A percentile compares a stretch with the other conserved stretches of the same genome.
phyloP scores from a whole-genome alignment of 2,797 vertebrate genomes.

The Chrysocyon brachyurus region DNA sequence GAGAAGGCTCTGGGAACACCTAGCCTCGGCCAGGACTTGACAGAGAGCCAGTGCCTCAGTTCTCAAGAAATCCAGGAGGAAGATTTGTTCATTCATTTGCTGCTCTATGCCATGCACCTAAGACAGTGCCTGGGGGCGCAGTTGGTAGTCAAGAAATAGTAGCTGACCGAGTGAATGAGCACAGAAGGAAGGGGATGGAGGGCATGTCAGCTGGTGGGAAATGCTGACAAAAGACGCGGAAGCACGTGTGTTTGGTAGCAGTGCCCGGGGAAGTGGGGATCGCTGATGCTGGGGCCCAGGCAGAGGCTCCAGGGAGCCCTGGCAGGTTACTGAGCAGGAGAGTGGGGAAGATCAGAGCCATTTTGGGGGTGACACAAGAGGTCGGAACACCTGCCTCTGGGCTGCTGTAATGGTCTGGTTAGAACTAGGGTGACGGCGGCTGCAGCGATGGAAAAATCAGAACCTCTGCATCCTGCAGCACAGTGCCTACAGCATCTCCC shows the following conservation, averaged over 20 bases:
- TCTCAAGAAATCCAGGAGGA: neutral
- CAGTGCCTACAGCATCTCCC: fast-evolving
- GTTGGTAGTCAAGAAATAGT: neutral
- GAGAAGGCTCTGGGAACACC: neutral
- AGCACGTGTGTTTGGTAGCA: fast-evolving
- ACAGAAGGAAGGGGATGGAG: neutral
- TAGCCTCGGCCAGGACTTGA: neutral
- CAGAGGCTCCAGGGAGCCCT: neutral
- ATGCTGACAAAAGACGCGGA: neutral
- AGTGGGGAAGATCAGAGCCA: too few relatives aligned
- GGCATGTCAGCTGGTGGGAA: neutral
- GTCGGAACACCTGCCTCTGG: neutral
- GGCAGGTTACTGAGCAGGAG: neutral
- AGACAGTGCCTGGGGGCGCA: neutral
- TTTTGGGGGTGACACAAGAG: neutral
- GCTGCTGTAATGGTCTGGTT: too few relatives aligned
- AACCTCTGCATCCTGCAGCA: fast-evolving
- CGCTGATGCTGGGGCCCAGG: neutral
- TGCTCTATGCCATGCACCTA: neutral
- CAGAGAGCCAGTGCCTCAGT: fast-evolving
- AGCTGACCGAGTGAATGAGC: fast-evolving
- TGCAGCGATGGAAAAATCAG: neutral
- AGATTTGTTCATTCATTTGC: neutral
- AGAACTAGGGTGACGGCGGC: neutral
- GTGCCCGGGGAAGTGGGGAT: too few relatives aligned